Evolutionary conservation across 2,113 vertebrate genomes (phyloP).

Genomic region (Caloenas nicobarica): DNA sequence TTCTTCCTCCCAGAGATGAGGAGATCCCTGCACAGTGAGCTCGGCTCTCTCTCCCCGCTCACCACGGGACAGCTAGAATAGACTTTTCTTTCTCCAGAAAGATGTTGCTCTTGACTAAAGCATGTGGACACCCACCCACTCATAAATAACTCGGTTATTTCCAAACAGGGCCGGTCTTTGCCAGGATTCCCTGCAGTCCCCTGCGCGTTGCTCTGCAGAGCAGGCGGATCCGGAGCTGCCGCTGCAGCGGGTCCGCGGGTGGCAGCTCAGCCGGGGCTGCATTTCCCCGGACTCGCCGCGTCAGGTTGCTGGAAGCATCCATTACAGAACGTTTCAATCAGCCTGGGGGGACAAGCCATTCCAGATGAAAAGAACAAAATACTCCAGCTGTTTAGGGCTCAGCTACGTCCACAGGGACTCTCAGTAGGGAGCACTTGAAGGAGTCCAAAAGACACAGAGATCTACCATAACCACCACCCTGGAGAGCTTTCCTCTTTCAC

Average conservation of each 20-base stretch:
- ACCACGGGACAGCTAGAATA: rapidly evolving
- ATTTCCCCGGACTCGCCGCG: not conserved
- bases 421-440: not conserved
- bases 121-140: not conserved
- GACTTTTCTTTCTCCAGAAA: not conserved
- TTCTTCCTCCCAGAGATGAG: not conserved
- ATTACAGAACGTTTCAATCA: not conserved
- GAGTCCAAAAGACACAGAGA: not conserved
- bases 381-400: rapidly evolving
- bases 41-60: not conserved
- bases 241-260: not conserved
- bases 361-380: no score
- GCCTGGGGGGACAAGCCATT: not conserved
- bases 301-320: not conserved
- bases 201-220: not conserved
- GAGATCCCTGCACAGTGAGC: not conserved
- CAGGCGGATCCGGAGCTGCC: not conserved
- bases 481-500: not conserved
- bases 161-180: not conserved
- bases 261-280: not conserved
- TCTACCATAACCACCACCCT: not conserved
- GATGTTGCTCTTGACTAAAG: not conserved
- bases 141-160: not conserved
- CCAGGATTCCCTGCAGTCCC: not conserved
- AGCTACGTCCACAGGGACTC: rapidly evolving